Percentiles rank a stretch among this genome's conserved stretches.
Evolutionary conservation across 2,888 invertebrate genomes (phyloP).

Genomic region (Lathronympha strigana): DNA sequence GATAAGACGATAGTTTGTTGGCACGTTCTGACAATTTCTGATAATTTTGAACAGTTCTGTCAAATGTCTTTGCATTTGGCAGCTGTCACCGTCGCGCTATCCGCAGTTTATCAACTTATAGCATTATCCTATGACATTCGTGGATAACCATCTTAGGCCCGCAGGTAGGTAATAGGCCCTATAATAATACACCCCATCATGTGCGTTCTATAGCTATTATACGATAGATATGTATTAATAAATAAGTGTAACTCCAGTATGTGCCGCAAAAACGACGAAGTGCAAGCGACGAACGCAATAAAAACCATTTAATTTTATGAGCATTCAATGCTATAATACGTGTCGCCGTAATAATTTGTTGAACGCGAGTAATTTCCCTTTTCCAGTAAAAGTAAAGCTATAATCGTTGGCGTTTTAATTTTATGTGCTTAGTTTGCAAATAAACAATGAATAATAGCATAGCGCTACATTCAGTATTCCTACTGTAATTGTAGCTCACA

Average conservation of each 20-base stretch:
- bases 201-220: neutral
- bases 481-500: too few relatives aligned
- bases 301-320: constrained; percentile 1
- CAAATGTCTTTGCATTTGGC: too few relatives aligned
- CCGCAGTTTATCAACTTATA: too few relatives aligned
- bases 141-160: too few relatives aligned
- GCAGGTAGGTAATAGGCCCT: too few relatives aligned
- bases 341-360: neutral
- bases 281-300: neutral
- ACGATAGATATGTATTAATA: neutral
- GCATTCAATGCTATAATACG: neutral
- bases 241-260: neutral
- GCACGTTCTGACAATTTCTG: too few relatives aligned
- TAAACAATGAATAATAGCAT: neutral
- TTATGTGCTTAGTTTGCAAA: neutral
- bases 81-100: too few relatives aligned
- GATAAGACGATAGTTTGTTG: too few relatives aligned
- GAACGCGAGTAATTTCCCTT: neutral
- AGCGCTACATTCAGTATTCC: too few relatives aligned
- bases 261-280: neutral
- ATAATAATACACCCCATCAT: neutral
- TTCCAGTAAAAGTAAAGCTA: neutral
- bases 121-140: too few relatives aligned
- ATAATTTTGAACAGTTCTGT: too few relatives aligned
- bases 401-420: neutral